Conservation (phyloP, 1,140 invertebrate species). For the Drosophila parabipectinata region DNA sequence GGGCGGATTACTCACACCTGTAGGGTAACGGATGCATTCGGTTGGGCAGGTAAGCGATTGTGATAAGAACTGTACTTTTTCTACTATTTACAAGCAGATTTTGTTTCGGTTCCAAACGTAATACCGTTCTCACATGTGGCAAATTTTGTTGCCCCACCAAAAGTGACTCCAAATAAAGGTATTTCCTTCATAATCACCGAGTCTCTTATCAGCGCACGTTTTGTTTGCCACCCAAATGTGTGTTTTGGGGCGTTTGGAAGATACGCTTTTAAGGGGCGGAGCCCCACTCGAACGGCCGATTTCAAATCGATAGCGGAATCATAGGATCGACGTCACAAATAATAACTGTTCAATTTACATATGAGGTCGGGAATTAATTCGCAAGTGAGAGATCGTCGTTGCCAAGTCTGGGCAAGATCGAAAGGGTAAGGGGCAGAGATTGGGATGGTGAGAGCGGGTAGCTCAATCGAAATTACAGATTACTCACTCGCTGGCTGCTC, state of each 20-base stretch:
- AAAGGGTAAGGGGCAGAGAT: neutral
- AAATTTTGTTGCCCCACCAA: slow-evolving; percentile 8
- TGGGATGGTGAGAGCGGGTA: slow-evolving; percentile 9
- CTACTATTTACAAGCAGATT: neutral
- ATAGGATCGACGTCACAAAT: slow-evolving; percentile 59
- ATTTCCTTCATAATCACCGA: slow-evolving; percentile 28
- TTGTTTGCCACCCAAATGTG: slow-evolving; percentile 38
- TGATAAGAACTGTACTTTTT: slow-evolving; percentile 35
- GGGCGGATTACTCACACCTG: slow-evolving; percentile 34
- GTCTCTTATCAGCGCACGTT: slow-evolving; percentile 57
- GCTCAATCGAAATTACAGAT: slow-evolving; percentile 7
- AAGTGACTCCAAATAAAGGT: slow-evolving; percentile 18
- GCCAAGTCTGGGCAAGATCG: slow-evolving; percentile 15
- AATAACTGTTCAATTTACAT: slow-evolving; percentile 64
- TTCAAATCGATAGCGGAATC: slow-evolving; percentile 34
- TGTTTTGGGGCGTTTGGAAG: slow-evolving; percentile 11
- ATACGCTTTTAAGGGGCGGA: slow-evolving; percentile 24
- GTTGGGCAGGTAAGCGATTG: slow-evolving; percentile 12
- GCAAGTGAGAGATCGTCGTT: slow-evolving; percentile 15
- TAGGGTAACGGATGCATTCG: slow-evolving; percentile 10
- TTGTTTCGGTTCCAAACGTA: slow-evolving; percentile 14
- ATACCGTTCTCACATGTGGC: slow-evolving; percentile 11
- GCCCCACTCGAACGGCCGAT: slow-evolving; percentile 10
- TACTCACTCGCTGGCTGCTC: slow-evolving; percentile 6
- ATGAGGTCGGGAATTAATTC: slow-evolving; percentile 27